Base-by-base conservation (phyloP, 1,140 invertebrate species). In the Papilio helenus region DNA sequence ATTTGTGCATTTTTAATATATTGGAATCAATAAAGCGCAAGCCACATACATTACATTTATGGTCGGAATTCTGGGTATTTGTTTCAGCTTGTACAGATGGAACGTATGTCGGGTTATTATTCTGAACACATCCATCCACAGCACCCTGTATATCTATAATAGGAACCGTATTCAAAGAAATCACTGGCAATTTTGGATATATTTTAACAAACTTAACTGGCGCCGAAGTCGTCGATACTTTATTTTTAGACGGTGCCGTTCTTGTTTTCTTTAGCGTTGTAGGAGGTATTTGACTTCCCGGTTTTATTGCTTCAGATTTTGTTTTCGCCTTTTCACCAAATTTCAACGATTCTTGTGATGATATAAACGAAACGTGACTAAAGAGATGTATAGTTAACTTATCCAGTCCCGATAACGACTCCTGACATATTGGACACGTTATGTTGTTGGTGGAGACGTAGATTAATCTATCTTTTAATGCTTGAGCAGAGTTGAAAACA, bases 341-440 rank as follows among this genome's bases (percentile, higher is more conserved):
- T 76, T 83, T 79, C 55, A 78, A 10, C 51, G 20, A 76, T 72
- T 76, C 72, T 81, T 86, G 86, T 61, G 74, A 72, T 14, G 84
- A 77, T 82, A 91, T 79, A 61, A 93, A 79, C 80, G 91, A 90
- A 44, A 93, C 89, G 89, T 98, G 97, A 39, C 96, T 96, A 85
- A 98, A 97, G 80, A 98, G 92, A 92, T 98, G 97, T 86, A 98
- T 97, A 1, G 97, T 98, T n/a, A 98, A 94, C 93, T 98, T 98
- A 92, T 98, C 97, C 76, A 98, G 95, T 3, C 97, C 97, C 76
- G 96, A 90, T 8, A 98, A 93, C 79, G 96, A 92, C 86, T 98
- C 97, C 81, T 96, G 96, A 88, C 97, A 98, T 34, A 98, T 95
- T 16, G 97, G 97, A 92, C 97, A 98, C 46, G 95, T 89, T 74